Conservation (phyloP, 2,797 vertebrate species). For the Hemibagrus guttatus region DNA sequence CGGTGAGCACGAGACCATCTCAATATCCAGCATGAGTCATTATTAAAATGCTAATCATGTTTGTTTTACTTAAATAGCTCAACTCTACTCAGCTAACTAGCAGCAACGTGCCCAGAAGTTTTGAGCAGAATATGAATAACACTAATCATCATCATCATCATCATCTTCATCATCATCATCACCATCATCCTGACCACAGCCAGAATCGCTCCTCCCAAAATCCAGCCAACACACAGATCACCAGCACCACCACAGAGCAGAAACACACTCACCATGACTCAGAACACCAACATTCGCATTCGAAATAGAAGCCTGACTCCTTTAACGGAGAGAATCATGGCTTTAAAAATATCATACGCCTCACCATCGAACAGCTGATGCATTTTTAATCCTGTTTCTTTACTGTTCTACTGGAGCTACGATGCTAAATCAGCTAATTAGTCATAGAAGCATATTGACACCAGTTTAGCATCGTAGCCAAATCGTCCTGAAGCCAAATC, state of each 20-base stretch:
- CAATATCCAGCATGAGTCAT: neutral
- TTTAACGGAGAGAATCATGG: neutral
- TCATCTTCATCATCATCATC: slow-evolving; percentile 4
- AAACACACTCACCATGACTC: neutral
- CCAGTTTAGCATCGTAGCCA: neutral
- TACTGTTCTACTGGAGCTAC: neutral
- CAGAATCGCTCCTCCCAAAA: neutral
- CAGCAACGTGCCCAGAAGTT: neutral
- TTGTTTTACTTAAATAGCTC: slow-evolving; percentile 46
- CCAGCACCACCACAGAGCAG: neutral
- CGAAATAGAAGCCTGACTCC: neutral
- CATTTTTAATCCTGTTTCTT: neutral
- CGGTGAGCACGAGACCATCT: slow-evolving; percentile 62
- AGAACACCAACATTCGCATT: neutral
- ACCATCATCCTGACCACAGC: neutral
- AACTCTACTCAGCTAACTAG: slow-evolving; percentile 35
- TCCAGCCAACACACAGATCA: neutral
- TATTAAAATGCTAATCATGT: neutral
- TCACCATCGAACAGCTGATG: neutral
- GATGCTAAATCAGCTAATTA: neutral
- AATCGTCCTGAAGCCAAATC: neutral
- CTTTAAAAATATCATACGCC: neutral
- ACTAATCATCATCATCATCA: neutral
- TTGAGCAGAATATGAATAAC: neutral
- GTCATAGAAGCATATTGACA: neutral